phyloP scores from a whole-genome alignment of 2,113 vertebrate genomes.

The Arvicanthis niloticus region DNA sequence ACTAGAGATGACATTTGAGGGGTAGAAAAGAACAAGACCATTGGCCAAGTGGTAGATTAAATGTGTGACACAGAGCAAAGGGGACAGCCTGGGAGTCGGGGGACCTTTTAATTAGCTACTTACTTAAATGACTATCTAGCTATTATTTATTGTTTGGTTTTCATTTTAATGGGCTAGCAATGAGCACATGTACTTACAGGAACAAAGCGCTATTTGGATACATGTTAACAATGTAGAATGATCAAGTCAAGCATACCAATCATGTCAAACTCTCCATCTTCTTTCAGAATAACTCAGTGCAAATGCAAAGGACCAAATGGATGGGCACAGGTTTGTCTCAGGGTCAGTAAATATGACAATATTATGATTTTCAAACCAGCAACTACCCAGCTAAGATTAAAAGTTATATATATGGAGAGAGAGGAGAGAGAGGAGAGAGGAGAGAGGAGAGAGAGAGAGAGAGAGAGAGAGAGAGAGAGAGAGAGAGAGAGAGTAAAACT shows the following conservation, averaged over 20 bases:
- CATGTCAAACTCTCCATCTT: background rate
- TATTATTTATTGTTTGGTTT: background rate
- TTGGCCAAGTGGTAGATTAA: background rate
- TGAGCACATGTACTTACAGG: background rate
- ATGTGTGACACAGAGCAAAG: background rate
- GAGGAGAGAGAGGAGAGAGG: no score
- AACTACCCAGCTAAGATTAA: background rate
- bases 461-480: no score
- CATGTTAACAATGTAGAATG: background rate
- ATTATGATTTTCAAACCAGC: slow-evolving; percentile 17
- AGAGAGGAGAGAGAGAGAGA: no score
- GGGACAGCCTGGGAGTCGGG: background rate
- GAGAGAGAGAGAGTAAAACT: no score
- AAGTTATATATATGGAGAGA: background rate
- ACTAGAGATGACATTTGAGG: no score
- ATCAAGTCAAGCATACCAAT: background rate
- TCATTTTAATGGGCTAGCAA: background rate
- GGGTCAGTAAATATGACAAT: background rate
- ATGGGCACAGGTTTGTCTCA: background rate
- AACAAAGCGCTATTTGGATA: background rate
- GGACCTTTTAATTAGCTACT: background rate
- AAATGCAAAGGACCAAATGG: background rate
- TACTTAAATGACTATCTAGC: background rate
- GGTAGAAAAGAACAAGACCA: background rate
- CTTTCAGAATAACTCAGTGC: background rate